Base-by-base conservation (phyloP, 1,140 invertebrate genomes). In the Antheraea mylitta region DNA sequence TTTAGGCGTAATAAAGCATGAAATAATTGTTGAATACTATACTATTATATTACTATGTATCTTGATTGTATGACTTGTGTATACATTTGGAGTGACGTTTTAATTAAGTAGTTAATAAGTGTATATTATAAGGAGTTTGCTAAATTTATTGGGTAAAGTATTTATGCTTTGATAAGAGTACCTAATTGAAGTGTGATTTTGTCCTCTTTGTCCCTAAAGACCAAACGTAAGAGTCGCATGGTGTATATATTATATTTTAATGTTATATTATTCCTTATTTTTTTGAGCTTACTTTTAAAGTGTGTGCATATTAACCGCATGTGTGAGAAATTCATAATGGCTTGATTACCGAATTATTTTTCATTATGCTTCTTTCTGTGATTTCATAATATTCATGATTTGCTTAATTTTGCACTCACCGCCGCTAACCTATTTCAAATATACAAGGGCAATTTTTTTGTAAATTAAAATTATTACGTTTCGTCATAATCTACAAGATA, bases 71-170 rank as follows among this genome's bases (percentile, higher is more conserved):
- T 70, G 68, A 71, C 36, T 72, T 72, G 42, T 68, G 58, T 72
- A 74, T 72, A 70, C 75, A 72, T 76, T 78, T 82, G 81, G 84
- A 85, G 80, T 86, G 83, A 85, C 73, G 75, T 85, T 74, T 76
- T 70, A 79, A 74, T 45, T 18, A 48, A 18, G 65, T 86, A 82
- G 79, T 69, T 68, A 1, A 74, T 81, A 72, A 75, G 79, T 91
- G 85, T 86, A 30, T 19, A 61, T 80, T 84, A 85, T 87, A 87
- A 89, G 83, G 73, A 61, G 65, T 81, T 74, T 83, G 84, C 87
- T 92, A 92, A 92, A 90, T 92, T 92, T 92, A 92, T 92, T 92
- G 90, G 90, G 90, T 90, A 83, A 85, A 85, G 83, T 84, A 68
- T 64, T 64, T 80, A 9, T 42, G 77, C 78, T 85, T 81, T 30